These are phyloP conservation scores for Addax nasomaculatus DNA, from an alignment of 2,113 vertebrate species.

Conservation along the genomic window DNA sequence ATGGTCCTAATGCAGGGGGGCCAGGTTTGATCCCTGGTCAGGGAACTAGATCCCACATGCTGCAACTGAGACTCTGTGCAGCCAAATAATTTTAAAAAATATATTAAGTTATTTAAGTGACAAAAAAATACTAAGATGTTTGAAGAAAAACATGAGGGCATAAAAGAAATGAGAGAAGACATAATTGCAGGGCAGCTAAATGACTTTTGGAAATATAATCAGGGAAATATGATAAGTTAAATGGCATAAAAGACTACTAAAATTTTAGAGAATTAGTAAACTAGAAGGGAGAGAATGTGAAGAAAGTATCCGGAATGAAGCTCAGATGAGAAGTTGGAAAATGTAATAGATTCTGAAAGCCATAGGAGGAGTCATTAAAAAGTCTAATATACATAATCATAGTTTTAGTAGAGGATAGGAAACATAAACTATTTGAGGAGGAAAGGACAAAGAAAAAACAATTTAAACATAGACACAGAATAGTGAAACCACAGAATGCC, in stretches of 20 bases:
- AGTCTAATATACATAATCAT: neutral
- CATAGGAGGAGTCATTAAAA: neutral
- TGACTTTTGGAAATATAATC: neutral
- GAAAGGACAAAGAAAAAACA: neutral
- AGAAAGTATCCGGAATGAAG: neutral
- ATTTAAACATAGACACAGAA: neutral
- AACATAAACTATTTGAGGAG: neutral
- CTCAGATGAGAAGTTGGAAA: neutral
- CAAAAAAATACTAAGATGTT: neutral
- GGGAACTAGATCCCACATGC: neutral
- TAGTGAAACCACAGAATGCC: neutral
- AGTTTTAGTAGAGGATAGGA: neutral
- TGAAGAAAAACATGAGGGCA: neutral
- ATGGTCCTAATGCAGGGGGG: neutral
- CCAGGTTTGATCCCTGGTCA: neutral
- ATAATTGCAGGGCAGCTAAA: neutral
- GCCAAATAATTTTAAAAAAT: neutral
- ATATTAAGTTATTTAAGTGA: neutral
- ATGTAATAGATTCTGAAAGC: neutral
- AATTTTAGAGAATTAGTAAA: neutral
- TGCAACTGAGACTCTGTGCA: neutral
- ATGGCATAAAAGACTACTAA: neutral
- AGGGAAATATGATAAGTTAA: neutral
- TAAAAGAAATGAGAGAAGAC: neutral
- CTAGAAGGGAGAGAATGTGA: neutral